Percentiles rank a stretch among this genome's conserved stretches.
These are phyloP conservation scores for Parnassius orleans DNA, from an alignment of 2,888 invertebrate genomes.

Conservation along the genomic window DNA sequence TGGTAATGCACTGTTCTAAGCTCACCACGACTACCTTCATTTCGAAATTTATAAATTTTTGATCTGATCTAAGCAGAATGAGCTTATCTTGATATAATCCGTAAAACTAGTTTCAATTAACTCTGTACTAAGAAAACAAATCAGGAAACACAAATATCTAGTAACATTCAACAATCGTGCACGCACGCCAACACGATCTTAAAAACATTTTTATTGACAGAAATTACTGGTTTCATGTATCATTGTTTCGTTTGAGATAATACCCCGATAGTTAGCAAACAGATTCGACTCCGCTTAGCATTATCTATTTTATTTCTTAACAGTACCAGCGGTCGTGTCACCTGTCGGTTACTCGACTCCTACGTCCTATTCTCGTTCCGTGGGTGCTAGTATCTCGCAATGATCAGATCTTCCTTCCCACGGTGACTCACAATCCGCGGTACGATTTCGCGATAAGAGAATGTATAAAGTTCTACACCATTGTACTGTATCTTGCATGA, in stretches of 20 bases:
- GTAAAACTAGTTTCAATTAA: neutral
- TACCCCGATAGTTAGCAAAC: constrained; percentile 3
- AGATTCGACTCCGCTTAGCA: constrained; percentile 2
- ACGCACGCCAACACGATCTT: neutral
- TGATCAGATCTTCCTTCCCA: constrained; percentile 7
- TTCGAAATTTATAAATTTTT: no score
- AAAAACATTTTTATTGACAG: neutral
- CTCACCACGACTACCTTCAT: no score
- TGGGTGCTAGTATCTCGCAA: neutral
- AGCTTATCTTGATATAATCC: neutral
- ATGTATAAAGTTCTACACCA: no score
- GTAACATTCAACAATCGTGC: constrained; percentile 1
- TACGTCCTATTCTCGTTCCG: neutral
- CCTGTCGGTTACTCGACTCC: constrained; percentile 13
- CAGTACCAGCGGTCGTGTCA: constrained; percentile 3
- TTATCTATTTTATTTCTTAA: constrained; percentile 7
- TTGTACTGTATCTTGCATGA: no score
- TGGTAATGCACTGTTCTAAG: no score
- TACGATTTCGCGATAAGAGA: neutral
- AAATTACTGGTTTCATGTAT: neutral
- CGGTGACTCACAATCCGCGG: constrained; percentile 4
- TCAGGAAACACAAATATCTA: neutral
- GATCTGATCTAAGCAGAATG: no score
- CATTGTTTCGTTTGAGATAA: neutral
- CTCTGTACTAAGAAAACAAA: neutral